phyloP scores from a whole-genome alignment of 2,797 vertebrate species.

The Pipistrellus pygmaeus region DNA sequence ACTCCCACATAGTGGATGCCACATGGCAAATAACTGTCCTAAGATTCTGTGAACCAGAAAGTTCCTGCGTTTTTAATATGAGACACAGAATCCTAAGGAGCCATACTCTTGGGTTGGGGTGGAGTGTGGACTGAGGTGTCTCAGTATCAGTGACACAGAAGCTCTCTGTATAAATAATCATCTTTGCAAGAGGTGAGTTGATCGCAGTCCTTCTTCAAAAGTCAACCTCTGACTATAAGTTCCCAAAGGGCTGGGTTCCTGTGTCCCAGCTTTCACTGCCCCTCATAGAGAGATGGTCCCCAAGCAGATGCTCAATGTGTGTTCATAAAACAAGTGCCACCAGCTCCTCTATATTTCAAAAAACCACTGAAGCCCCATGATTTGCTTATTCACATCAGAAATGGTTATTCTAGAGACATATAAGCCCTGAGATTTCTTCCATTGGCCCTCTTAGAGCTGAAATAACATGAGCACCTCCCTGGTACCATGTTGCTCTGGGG shows the following conservation, averaged over 20 bases:
- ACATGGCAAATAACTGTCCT: not conserved
- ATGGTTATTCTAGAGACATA: conserved; percentile 6
- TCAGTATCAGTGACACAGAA: not conserved
- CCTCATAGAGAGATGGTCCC: not conserved
- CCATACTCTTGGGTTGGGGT: not conserved
- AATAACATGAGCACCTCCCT: not conserved
- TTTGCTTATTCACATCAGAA: conserved; percentile 29
- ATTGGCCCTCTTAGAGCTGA: not conserved
- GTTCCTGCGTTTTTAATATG: conserved; percentile 2
- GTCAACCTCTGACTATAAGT: not conserved
- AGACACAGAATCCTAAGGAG: not conserved
- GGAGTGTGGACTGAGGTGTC: not conserved
- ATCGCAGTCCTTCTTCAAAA: not conserved
- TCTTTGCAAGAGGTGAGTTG: not conserved
- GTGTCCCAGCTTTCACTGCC: not conserved
- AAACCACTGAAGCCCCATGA: not conserved
- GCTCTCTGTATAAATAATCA: not conserved
- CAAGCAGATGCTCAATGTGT: not conserved
- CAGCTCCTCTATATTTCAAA: not conserved
- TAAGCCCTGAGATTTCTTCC: not conserved
- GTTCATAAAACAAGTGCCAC: not conserved
- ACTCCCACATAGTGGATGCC: not conserved
- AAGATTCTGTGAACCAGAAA: not conserved
- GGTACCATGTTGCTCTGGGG: not conserved
- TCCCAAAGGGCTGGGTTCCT: not conserved